Conservation (phyloP, 37 sponge, comb jelly and placozoan genomes). For the Chondrilla cf. caribensis region DNA sequence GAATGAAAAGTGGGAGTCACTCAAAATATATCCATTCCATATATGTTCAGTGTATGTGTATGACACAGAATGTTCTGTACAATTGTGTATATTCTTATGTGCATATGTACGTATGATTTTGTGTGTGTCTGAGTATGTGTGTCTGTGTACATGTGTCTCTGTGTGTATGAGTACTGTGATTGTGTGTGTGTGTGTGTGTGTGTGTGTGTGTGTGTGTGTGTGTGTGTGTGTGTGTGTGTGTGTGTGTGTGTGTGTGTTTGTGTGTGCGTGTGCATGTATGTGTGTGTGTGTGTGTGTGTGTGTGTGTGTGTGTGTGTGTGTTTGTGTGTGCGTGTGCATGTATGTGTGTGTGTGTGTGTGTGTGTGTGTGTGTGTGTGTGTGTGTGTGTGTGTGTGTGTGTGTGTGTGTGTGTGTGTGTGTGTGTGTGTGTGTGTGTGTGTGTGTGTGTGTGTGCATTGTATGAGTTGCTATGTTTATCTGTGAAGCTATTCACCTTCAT, state of each 20-base stretch:
- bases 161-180: too few relatives aligned
- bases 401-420: conserved; percentile 12
- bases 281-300: conserved; percentile 26
- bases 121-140: too few relatives aligned
- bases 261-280: conserved; percentile 27
- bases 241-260: conserved; percentile 9
- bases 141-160: too few relatives aligned
- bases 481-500: too few relatives aligned
- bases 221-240: conserved; percentile 13
- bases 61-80: too few relatives aligned
- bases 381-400: conserved; percentile 16
- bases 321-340: conserved; percentile 27
- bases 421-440: conserved; percentile 17
- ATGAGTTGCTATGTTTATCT: too few relatives aligned
- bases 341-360: conserved; percentile 23
- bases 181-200: neutral
- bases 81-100: too few relatives aligned
- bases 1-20: too few relatives aligned
- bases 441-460: conserved; percentile 3
- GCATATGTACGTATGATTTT: too few relatives aligned
- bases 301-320: conserved; percentile 25
- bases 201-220: neutral
- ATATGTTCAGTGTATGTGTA: too few relatives aligned
- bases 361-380: conserved; percentile 23
- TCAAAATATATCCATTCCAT: too few relatives aligned